Evolutionary conservation across 2,113 vertebrate genomes (phyloP), one percentile per base, ranked within the genome.

Genomic region (Copsychus sechellarum): DNA sequence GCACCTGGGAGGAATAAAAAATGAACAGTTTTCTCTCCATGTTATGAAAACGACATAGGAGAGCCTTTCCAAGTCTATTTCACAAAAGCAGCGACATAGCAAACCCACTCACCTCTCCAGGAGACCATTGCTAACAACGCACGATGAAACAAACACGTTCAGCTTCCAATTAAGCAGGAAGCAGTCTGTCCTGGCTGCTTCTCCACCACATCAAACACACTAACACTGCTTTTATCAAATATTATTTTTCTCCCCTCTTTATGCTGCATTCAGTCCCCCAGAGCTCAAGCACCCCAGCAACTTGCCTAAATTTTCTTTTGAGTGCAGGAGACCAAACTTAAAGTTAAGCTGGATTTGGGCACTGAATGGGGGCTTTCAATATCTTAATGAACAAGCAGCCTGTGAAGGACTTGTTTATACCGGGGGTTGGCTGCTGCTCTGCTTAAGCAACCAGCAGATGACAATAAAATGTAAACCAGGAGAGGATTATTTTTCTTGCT

Each of bases 341-440:
- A 92, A 79, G 6, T 48, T 62, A 45, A 79, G 26, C 34, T 65
- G n/a, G 61, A 62, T 82, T 85, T 87, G 36, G 61, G 31, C 56
- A 43, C 36, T 47, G 31, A 88, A 56, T 31, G 69, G 48, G 19
- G 29, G 36, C 38, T 83, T 94, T 57, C 56, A 9, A 8, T 42
- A 11, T 53, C 76, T 83, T 58, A 45, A 54, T 17, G 66, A 81
- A 26, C 42, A 78, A 83, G 43, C 25, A n/a, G 67, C 36, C 82
- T 77, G 64, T 21, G 47, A 90, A 92, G 43, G 51, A 12, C 36
- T 70, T 82, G 77, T 90, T 92, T 95, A 78, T 81, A 61, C 50
- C 12, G 19, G 64, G 42, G 65, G 33, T 67, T 95, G 74, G 45
- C 74, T 80, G 67, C 54, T 64, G 62, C 60, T 89, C 81, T 87